phyloP scores from a whole-genome alignment of 1,140 invertebrate genomes.

The Acromyrmex echinatior region DNA sequence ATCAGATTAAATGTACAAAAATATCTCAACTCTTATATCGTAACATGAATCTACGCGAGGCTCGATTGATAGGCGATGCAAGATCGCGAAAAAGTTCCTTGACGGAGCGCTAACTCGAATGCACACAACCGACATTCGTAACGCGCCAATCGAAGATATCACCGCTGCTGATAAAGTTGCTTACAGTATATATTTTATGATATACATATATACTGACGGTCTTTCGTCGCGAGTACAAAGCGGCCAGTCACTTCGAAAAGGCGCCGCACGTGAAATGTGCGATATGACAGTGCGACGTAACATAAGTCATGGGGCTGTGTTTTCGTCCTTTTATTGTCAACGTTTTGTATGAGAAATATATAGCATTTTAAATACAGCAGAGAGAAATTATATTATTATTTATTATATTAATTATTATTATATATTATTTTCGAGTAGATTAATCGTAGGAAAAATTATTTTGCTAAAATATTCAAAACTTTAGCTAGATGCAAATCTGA shows the following conservation, averaged over 20 bases:
- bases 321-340: neutral
- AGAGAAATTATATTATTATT: neutral
- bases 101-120: neutral
- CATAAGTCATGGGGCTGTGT: neutral
- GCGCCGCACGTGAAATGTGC: neutral
- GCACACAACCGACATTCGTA: slow-evolving; percentile 43
- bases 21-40: neutral
- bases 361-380: neutral
- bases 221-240: slow-evolving; percentile 45
- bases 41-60: neutral
- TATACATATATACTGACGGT: neutral
- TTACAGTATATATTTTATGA: slow-evolving; percentile 51
- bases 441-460: no score
- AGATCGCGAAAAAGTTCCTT: neutral
- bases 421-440: neutral
- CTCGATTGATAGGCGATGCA: neutral
- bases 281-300: neutral
- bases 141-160: slow-evolving; percentile 59
- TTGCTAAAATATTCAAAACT: no score
- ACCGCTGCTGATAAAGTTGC: slow-evolving; percentile 64
- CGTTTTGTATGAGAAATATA: neutral
- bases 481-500: no score
- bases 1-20: neutral
- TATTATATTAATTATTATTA: neutral
- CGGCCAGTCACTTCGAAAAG: slow-evolving; percentile 47